These are phyloP conservation scores for Rhadinocentrus ornatus DNA, from an alignment of 2,797 vertebrate genomes.

Conservation along the genomic window DNA sequence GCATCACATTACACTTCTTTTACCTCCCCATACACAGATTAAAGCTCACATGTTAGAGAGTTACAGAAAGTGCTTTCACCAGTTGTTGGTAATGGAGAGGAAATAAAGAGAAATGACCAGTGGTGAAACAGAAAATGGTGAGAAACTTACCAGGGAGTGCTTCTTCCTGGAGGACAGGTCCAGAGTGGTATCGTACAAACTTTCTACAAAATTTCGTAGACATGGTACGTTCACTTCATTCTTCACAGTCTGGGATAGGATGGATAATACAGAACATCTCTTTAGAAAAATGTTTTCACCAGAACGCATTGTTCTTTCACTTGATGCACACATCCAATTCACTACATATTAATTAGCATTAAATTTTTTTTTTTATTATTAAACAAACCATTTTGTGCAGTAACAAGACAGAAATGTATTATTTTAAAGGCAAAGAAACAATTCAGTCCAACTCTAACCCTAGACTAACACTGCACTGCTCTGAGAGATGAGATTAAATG, in stretches of 20 bases:
- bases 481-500: conserved; percentile 26
- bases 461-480: not conserved
- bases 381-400: not conserved
- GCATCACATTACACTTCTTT: conserved; percentile 22
- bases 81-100: conserved; percentile 57
- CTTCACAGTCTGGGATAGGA: conserved; percentile 90
- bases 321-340: not conserved
- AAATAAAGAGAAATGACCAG: conserved; percentile 51
- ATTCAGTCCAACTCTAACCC: not conserved
- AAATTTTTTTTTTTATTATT: not conserved
- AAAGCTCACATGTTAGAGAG: conserved; percentile 51
- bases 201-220: conserved; percentile 98
- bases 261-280: not conserved
- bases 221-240: conserved; percentile 99
- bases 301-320: not conserved
- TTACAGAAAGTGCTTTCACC: conserved; percentile 61
- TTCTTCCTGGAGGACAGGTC: conserved; percentile 98
- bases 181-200: conserved; percentile 95
- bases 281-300: not conserved
- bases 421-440: not conserved
- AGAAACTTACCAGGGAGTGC: conserved; percentile 92
- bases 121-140: conserved; percentile 16
- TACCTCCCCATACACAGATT: conserved; percentile 52
- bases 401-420: conserved; percentile 1
- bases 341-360: not conserved